Percentiles rank a stretch among this genome's conserved stretches.
Conservation (phyloP, 2,888 invertebrate genomes). For the Ichneumoninae sp. region DNA sequence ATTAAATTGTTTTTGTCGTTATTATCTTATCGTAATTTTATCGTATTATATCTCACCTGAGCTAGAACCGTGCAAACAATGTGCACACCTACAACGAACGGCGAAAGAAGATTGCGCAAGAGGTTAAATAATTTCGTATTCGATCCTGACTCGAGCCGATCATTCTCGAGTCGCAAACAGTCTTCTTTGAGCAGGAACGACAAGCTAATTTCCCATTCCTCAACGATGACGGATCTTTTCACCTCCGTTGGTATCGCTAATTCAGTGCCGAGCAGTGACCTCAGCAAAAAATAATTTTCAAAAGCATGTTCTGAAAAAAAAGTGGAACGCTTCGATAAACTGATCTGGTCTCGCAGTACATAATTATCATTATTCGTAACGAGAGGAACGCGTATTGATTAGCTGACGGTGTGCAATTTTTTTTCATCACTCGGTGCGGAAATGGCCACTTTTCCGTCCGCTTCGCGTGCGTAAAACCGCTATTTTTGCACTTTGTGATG, state of each 20-base stretch:
- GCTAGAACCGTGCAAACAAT: conserved; percentile 85
- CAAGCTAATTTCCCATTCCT: conserved; percentile 77
- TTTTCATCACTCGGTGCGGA: not conserved
- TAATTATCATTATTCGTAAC: conserved; percentile 7
- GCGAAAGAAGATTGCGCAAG: conserved; percentile 87
- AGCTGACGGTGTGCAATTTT: conserved; percentile 12
- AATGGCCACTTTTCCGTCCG: too few relatives aligned
- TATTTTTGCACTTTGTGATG: too few relatives aligned
- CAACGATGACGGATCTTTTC: conserved; percentile 69
- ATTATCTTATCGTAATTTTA: not conserved
- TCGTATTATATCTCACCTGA: conserved; percentile 82
- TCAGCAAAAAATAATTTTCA: conserved; percentile 75
- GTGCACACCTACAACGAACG: conserved; percentile 88
- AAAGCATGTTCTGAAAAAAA: conserved; percentile 75
- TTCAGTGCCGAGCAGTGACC: conserved; percentile 78
- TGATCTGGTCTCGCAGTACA: conserved; percentile 12
- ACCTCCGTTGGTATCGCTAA: conserved; percentile 77
- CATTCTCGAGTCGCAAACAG: conserved; percentile 68
- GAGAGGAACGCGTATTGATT: not conserved
- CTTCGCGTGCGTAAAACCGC: too few relatives aligned
- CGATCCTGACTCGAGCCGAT: conserved; percentile 81
- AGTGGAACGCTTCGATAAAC: conserved; percentile 17
- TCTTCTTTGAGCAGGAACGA: conserved; percentile 73
- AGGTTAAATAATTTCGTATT: conserved; percentile 85
- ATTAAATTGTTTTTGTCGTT: conserved; percentile 29